A percentile compares a stretch with the other conserved stretches of the same genome.
phyloP scores from a whole-genome alignment of 2,797 vertebrate species.

The Sebastes vulpes region DNA sequence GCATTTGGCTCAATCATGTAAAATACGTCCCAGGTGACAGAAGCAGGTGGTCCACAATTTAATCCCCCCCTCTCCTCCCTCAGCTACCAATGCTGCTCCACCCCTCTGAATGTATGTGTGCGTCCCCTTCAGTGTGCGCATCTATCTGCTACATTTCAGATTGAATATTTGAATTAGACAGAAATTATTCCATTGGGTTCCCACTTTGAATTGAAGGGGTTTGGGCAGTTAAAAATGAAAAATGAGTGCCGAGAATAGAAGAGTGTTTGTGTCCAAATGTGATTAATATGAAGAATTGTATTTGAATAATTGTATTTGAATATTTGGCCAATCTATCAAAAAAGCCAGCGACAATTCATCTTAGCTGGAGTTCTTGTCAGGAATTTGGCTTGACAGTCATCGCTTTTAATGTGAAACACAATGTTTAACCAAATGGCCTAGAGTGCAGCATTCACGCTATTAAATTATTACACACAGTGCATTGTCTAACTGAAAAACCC shows the following conservation, averaged over 20 bases:
- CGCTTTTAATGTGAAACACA: slow-evolving; percentile 77
- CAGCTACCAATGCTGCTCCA: slow-evolving; percentile 20
- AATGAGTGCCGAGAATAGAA: slow-evolving; percentile 59
- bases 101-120: slow-evolving; percentile 19
- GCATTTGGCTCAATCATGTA: slow-evolving; percentile 79
- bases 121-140: neutral
- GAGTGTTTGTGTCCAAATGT: slow-evolving; percentile 66
- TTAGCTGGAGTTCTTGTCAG: slow-evolving; percentile 55
- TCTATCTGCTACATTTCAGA: slow-evolving; percentile 46
- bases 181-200: slow-evolving; percentile 54
- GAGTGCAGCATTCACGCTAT: slow-evolving; percentile 48
- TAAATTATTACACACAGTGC: slow-evolving; percentile 49
- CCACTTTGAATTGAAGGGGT: slow-evolving; percentile 59
- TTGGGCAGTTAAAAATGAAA: slow-evolving; percentile 75
- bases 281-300: slow-evolving; percentile 78
- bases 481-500: slow-evolving; percentile 41
- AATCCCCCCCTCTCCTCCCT: slow-evolving; percentile 20
- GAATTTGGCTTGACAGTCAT: slow-evolving; percentile 75
- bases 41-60: slow-evolving; percentile 76
- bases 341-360: slow-evolving; percentile 73
- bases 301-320: slow-evolving; percentile 81
- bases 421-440: slow-evolving; percentile 76
- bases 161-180: slow-evolving; percentile 69
- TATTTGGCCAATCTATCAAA: slow-evolving; percentile 81
- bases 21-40: slow-evolving; percentile 75